Evolutionary conservation across 1,140 invertebrate genomes (phyloP).

Genomic region (Galleria mellonella): DNA sequence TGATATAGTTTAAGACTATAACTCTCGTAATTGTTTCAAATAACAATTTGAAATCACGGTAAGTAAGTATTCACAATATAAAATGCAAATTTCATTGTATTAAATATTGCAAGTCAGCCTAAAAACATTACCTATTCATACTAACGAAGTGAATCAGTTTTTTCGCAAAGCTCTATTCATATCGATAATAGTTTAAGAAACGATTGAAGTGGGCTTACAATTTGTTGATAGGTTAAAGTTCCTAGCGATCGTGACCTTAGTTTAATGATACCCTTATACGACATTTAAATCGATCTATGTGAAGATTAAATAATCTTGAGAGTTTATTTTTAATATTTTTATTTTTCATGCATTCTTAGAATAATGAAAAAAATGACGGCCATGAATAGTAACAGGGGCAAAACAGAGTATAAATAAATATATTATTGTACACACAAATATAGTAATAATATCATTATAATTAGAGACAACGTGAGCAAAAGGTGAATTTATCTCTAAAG

Average conservation of each 20-base stretch:
- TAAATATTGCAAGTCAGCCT: no score
- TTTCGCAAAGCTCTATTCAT: conserved; percentile 9
- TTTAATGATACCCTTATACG: conserved; percentile 41
- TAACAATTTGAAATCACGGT: no score
- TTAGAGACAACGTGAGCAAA: not conserved
- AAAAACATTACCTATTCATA: no score
- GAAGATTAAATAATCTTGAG: conserved; percentile 25
- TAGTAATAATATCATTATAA: not conserved
- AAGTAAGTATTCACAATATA: no score
- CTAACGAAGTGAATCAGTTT: conserved; percentile 4
- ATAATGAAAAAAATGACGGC: not conserved
- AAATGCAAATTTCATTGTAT: no score
- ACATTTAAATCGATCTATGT: conserved; percentile 38
- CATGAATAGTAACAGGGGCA: not conserved
- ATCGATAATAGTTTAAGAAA: conserved; percentile 23
- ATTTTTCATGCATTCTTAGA: not conserved
- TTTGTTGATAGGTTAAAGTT: conserved; percentile 33
- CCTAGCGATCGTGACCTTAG: conserved; percentile 34
- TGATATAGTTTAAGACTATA: no score
- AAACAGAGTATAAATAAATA: not conserved
- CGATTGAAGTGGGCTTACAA: conserved; percentile 23
- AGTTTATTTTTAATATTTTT: conserved; percentile 5
- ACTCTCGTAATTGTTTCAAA: no score
- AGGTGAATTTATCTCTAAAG: not conserved
- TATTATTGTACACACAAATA: not conserved